A percentile compares a stretch with the other conserved stretches of the same genome.
Conservation (phyloP, 2,113 vertebrate species). For the Delphinapterus leucas region DNA sequence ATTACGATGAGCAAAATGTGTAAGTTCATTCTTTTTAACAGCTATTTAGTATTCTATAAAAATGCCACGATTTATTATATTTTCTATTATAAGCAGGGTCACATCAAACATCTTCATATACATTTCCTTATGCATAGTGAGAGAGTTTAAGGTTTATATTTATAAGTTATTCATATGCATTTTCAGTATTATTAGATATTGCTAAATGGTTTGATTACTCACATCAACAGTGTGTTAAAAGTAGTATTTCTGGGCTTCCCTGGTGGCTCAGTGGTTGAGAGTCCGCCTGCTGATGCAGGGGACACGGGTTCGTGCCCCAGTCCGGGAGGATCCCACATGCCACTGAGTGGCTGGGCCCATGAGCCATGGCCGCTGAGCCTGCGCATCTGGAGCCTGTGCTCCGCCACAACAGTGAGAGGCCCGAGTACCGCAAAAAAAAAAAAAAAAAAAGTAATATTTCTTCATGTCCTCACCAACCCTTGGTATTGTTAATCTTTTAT, state of each 20-base stretch:
- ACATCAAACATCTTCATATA: not conserved
- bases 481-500: not conserved
- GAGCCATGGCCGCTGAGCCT: too few relatives aligned
- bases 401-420: too few relatives aligned
- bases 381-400: too few relatives aligned
- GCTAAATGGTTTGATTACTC: not conserved
- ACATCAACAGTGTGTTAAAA: not conserved
- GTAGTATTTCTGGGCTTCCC: not conserved
- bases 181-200: conserved; percentile 28
- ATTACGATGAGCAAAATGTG: not conserved
- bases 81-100: not conserved
- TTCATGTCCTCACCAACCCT: not conserved
- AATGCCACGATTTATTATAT: not conserved
- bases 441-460: not conserved
- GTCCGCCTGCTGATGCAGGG: too few relatives aligned
- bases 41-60: not conserved
- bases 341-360: too few relatives aligned
- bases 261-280: too few relatives aligned
- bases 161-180: not conserved
- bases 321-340: too few relatives aligned
- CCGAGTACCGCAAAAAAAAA: too few relatives aligned
- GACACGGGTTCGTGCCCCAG: too few relatives aligned
- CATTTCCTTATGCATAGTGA: not conserved
- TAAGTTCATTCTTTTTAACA: not conserved
- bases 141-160: not conserved